Conservation (phyloP, 35 echinoderm and acorn worm species). For the Chiridota heheva region DNA sequence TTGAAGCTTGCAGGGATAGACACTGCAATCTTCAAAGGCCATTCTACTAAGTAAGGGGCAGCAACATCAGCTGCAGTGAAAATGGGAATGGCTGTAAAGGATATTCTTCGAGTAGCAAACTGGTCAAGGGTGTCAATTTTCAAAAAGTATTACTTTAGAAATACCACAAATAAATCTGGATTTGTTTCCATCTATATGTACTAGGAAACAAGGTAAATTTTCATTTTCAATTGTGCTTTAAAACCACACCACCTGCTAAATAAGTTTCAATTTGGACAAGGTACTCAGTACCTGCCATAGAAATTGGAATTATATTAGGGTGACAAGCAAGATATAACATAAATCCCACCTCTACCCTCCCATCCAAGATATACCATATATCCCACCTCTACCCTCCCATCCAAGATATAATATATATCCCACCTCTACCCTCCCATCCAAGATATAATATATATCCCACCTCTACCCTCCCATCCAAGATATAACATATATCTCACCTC, state of each 20-base stretch:
- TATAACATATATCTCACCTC: too few relatives aligned
- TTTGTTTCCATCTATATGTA: neutral
- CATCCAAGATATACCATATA: too few relatives aligned
- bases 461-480: too few relatives aligned
- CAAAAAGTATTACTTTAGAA: neutral
- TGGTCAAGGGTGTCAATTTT: conserved; percentile 38
- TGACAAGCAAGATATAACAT: neutral
- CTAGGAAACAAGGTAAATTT: neutral
- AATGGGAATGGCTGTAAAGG: neutral
- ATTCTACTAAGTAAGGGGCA: neutral
- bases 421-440: too few relatives aligned
- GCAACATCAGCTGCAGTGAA: neutral
- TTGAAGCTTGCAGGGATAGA: neutral
- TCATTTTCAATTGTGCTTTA: too few relatives aligned
- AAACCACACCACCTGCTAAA: conserved; percentile 18
- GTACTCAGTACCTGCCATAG: conserved; percentile 25
- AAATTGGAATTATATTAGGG: conserved; percentile 24
- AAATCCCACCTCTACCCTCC: neutral
- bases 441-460: too few relatives aligned
- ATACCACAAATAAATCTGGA: neutral
- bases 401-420: too few relatives aligned
- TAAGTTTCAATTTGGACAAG: conserved; percentile 36
- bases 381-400: too few relatives aligned
- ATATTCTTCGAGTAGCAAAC: conserved; percentile 14
- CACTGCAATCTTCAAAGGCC: neutral